A percentile compares a stretch with the other conserved stretches of the same genome.
Conservation (phyloP, 2,888 invertebrate genomes). For the Caenorhabditis macrosperma region DNA sequence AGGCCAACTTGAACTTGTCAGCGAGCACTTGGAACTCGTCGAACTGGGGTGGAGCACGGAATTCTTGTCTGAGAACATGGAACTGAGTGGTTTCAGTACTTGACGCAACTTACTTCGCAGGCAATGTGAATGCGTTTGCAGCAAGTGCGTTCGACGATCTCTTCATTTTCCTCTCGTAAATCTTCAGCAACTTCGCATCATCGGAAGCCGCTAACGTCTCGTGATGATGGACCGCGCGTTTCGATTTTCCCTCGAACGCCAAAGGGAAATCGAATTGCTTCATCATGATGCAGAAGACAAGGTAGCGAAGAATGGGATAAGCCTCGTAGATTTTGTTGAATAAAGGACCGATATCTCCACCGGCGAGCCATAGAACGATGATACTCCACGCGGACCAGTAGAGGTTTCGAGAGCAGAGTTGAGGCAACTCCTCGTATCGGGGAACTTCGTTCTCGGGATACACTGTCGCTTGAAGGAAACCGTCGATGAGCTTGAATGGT, state of each 20-base stretch:
- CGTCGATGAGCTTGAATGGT: slow-evolving; percentile 43
- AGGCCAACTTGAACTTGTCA: slow-evolving; percentile 24
- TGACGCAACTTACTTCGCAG: slow-evolving; percentile 1
- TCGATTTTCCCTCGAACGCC: slow-evolving; percentile 42
- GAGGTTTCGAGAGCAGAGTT: background rate
- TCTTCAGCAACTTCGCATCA: background rate
- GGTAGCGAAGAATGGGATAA: slow-evolving; percentile 41
- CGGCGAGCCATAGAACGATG: slow-evolving; percentile 47
- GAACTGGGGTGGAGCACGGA: slow-evolving; percentile 20
- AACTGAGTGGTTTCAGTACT: background rate
- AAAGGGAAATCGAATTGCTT: slow-evolving; percentile 42
- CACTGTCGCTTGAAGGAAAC: slow-evolving; percentile 25
- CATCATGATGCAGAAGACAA: slow-evolving; percentile 26
- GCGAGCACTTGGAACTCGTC: slow-evolving; percentile 31
- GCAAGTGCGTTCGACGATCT: slow-evolving; percentile 7
- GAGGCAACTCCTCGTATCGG: background rate
- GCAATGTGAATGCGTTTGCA: background rate
- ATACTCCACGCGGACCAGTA: slow-evolving; percentile 47
- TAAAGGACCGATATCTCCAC: slow-evolving; percentile 10
- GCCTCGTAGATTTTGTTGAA: slow-evolving; percentile 33
- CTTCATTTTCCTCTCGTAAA: slow-evolving; percentile 28
- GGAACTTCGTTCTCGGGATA: background rate
- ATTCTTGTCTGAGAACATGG: background rate
- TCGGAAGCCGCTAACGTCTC: background rate
- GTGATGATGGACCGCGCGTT: slow-evolving; percentile 5